Conservation (phyloP, 2,113 vertebrate genomes). For the Pitta sordida region DNA sequence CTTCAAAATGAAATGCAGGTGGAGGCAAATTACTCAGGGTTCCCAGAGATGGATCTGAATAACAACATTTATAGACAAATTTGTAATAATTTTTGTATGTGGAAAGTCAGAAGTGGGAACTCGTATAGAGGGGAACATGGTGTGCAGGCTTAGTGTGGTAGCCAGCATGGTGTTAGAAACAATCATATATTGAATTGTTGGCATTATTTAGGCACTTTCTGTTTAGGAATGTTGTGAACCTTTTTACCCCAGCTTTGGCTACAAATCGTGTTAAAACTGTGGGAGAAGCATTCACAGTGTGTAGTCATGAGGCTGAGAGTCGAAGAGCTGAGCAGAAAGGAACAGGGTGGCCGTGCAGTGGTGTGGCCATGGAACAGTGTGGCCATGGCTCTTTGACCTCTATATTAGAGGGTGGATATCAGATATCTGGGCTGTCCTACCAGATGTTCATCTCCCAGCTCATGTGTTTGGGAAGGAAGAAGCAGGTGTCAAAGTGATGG, state of each 20-base stretch:
- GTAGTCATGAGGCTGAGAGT: background rate
- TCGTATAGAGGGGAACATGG: fast-evolving
- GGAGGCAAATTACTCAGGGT: background rate
- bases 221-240: background rate
- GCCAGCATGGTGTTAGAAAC: background rate
- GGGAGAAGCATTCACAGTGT: fast-evolving
- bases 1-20: slow-evolving; percentile 1
- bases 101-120: background rate
- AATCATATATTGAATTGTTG: background rate
- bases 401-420: background rate
- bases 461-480: background rate
- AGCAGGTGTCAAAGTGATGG: fast-evolving
- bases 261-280: background rate
- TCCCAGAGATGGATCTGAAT: background rate
- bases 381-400: background rate
- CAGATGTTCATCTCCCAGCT: background rate
- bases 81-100: background rate
- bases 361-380: fast-evolving
- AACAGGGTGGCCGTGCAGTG: fast-evolving
- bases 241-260: background rate
- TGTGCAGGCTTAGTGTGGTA: background rate
- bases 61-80: background rate
- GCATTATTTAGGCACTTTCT: background rate
- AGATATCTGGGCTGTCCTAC: background rate
- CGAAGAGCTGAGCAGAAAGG: background rate